These are phyloP conservation scores for Mionectes olivaceus DNA, from an alignment of 2,797 vertebrate species.

Conservation along the genomic window DNA sequence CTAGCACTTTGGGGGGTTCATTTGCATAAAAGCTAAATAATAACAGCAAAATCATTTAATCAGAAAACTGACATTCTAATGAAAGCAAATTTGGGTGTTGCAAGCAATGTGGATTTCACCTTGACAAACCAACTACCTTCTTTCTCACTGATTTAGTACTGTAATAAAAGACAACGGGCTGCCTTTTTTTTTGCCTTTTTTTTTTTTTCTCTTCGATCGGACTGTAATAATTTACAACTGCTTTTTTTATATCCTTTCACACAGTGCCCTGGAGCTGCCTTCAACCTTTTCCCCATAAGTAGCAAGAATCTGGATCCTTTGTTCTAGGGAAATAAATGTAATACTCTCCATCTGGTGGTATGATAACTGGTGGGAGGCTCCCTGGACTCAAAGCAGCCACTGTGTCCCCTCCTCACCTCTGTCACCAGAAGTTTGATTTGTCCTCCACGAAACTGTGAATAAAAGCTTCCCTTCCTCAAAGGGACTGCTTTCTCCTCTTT, in stretches of 20 bases:
- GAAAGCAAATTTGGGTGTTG: not conserved
- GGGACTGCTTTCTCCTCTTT: not conserved
- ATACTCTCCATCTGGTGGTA: fast-evolving
- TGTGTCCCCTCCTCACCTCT: not conserved
- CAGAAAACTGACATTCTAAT: not conserved
- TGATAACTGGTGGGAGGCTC: not conserved
- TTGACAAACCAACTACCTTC: not conserved
- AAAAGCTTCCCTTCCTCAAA: not conserved
- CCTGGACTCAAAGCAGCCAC: not conserved
- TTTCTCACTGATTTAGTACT: not conserved
- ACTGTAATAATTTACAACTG: slow-evolving; percentile 23
- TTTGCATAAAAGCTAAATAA: slow-evolving; percentile 15
- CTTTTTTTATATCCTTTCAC: slow-evolving; percentile 51
- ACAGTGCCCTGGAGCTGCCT: not conserved
- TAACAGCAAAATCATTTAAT: slow-evolving; percentile 3
- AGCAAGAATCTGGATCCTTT: not conserved
- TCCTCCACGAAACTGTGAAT: not conserved
- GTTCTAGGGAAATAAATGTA: not conserved
- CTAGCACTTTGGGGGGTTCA: not conserved
- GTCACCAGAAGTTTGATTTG: not conserved
- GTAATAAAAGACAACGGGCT: not conserved
- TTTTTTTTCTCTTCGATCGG: not conserved
- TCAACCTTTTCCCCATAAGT: slow-evolving; percentile 7
- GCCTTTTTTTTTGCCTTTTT: not conserved
- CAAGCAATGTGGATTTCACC: not conserved